phyloP scores from a whole-genome alignment of 2,888 invertebrate species.

The Megamerina dolium region DNA sequence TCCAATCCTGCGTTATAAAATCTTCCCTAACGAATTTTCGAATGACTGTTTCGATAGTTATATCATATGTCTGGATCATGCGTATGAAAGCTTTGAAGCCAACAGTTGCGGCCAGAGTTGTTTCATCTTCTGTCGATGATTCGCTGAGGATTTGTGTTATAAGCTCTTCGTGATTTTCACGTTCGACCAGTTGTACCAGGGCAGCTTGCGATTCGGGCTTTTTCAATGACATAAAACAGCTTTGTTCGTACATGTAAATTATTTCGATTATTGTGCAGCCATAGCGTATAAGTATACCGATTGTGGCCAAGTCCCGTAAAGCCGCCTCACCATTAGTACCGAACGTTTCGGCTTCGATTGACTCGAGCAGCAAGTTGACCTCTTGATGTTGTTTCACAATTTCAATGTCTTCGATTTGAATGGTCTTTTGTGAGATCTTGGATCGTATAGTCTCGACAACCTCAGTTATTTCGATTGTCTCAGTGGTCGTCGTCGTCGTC shows the following conservation, averaged over 20 bases:
- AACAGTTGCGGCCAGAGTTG: conserved; percentile 69
- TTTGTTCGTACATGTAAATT: conserved; percentile 69
- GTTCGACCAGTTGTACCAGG: conserved; percentile 74
- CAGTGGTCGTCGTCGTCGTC: conserved; percentile 27
- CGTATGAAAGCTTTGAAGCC: conserved; percentile 81
- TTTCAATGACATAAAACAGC: conserved; percentile 71
- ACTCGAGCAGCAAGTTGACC: conserved; percentile 68
- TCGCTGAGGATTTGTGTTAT: conserved; percentile 77
- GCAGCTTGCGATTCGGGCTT: conserved; percentile 80
- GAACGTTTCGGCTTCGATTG: conserved; percentile 71
- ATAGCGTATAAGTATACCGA: conserved; percentile 69
- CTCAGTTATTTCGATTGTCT: conserved; percentile 48
- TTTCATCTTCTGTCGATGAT: conserved; percentile 72
- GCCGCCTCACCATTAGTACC: conserved; percentile 70
- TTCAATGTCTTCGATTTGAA: conserved; percentile 54
- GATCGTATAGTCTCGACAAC: conserved; percentile 51
- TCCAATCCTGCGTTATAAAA: conserved; percentile 76
- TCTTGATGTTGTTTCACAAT: conserved; percentile 61
- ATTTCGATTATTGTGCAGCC: conserved; percentile 73
- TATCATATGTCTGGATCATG: conserved; percentile 75
- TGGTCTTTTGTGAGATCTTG: conserved; percentile 44
- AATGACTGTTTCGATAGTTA: conserved; percentile 78
- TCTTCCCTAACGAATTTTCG: conserved; percentile 77
- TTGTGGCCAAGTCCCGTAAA: conserved; percentile 73
- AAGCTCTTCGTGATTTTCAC: conserved; percentile 73